Conservation (phyloP, 2,797 vertebrate species). For the Onychomys arenicola region DNA sequence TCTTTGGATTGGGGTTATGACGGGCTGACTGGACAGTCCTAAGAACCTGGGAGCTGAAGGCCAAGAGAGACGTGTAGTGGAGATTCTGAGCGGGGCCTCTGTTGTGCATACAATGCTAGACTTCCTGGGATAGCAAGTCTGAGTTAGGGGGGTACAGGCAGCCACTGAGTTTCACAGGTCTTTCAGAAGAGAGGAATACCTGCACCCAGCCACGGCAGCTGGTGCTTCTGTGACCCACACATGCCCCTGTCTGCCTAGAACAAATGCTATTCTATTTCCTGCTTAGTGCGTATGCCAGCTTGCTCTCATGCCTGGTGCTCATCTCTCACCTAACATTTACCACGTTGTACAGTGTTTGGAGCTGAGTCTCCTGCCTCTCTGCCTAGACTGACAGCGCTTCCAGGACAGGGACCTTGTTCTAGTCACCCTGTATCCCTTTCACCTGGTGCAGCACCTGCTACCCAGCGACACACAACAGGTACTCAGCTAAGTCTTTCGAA, state of each 20-base stretch:
- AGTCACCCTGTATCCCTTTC: neutral
- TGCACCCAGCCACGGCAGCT: neutral
- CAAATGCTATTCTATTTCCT: neutral
- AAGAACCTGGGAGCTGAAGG: neutral
- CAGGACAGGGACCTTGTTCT: neutral
- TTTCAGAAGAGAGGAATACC: neutral
- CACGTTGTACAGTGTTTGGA: accelerated
- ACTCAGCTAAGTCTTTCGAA: neutral
- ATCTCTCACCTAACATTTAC: accelerated
- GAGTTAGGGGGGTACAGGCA: neutral
- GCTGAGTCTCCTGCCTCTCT: neutral
- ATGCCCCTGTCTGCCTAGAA: neutral
- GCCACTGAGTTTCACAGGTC: neutral
- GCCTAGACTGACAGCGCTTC: neutral
- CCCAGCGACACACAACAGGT: neutral
- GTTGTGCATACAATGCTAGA: neutral
- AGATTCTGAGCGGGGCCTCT: neutral
- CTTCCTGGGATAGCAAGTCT: neutral
- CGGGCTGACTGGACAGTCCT: neutral
- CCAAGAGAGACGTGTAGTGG: neutral
- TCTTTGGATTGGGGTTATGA: neutral
- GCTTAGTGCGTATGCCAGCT: neutral
- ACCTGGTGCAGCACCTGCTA: neutral
- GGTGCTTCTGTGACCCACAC: neutral
- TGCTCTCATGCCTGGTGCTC: neutral